Evolutionary conservation across 2,113 vertebrate species (phyloP).

Genomic region (Lutjanus erythropterus): DNA sequence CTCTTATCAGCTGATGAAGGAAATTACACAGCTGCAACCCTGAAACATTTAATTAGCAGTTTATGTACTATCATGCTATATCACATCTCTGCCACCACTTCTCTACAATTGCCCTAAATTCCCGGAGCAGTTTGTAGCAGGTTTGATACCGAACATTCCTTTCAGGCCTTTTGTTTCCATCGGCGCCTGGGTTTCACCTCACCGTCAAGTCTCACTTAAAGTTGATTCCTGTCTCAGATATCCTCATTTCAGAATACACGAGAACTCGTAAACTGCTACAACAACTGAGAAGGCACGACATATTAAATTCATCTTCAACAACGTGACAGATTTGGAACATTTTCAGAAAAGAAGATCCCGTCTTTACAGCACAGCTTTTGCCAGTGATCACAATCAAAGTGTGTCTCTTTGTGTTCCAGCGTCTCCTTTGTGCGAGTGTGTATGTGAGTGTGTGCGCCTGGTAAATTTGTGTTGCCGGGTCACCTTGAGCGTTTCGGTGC

Average conservation of each 20-base stretch:
- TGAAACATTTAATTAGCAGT: constrained; percentile 80
- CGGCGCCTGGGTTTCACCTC: constrained; percentile 47
- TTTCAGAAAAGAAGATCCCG: constrained; percentile 58
- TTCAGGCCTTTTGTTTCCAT: constrained; percentile 61
- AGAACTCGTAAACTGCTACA: constrained; percentile 29
- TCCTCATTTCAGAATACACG: constrained; percentile 54
- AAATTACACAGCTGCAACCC: constrained; percentile 75
- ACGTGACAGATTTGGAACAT: constrained; percentile 50
- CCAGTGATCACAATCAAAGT: constrained; percentile 62
- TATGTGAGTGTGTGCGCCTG: constrained; percentile 32
- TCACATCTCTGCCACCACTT: constrained; percentile 65
- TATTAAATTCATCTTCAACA: constrained; percentile 59
- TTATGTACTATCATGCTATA: constrained; percentile 65
- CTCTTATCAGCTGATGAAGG: constrained; percentile 72
- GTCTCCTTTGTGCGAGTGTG: constrained; percentile 21
- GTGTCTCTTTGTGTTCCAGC: constrained; percentile 35
- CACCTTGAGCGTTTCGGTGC: constrained; percentile 81
- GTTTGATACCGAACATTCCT: constrained; percentile 49
- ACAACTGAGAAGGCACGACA: constrained; percentile 50
- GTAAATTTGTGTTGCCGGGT: constrained; percentile 73
- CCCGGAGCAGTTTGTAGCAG: constrained; percentile 48
- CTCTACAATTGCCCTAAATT: constrained; percentile 51
- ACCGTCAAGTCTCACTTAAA: constrained; percentile 40
- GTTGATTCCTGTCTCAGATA: constrained; percentile 44
- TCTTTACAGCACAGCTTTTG: constrained; percentile 56